phyloP scores from a whole-genome alignment of 2,113 vertebrate genomes.

The Lagopus muta region DNA sequence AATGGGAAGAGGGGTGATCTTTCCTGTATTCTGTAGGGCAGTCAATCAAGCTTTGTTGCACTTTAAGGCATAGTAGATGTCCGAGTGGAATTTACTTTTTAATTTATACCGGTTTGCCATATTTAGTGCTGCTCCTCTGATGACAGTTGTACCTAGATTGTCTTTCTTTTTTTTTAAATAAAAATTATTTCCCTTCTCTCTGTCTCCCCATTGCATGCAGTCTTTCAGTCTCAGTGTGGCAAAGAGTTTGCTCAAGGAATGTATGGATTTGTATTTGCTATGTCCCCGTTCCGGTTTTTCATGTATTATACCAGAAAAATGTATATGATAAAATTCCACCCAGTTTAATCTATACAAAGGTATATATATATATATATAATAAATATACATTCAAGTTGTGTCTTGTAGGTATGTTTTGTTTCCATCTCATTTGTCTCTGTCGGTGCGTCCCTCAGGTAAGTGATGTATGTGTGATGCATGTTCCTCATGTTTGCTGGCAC shows the following conservation, averaged over 20 bases:
- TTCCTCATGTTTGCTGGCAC: neutral
- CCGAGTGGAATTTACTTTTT: constrained; percentile 60
- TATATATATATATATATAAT: constrained; percentile 51
- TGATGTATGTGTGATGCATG: neutral
- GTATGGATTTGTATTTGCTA: constrained; percentile 59
- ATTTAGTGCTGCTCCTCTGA: constrained; percentile 49
- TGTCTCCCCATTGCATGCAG: constrained; percentile 56
- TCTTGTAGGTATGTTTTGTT: constrained; percentile 54
- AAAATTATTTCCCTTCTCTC: constrained; percentile 40
- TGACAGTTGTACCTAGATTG: constrained; percentile 8
- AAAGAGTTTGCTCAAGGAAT: constrained; percentile 59
- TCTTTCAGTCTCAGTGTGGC: constrained; percentile 44
- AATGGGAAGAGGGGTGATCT: constrained; percentile 18
- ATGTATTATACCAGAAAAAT: constrained; percentile 62
- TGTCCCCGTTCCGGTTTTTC: constrained; percentile 40
- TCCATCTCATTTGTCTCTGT: neutral
- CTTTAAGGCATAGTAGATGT: constrained; percentile 76
- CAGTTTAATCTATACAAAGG: constrained; percentile 56
- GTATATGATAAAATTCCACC: constrained; percentile 50
- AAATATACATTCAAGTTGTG: constrained; percentile 54
- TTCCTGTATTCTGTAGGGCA: constrained; percentile 72
- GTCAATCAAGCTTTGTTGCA: constrained; percentile 82
- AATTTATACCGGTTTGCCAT: constrained; percentile 59
- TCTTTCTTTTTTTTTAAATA: constrained; percentile 7
- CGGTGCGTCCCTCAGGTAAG: neutral